phyloP scores from a whole-genome alignment of 2,113 vertebrate species.

The Apteryx mantelli region DNA sequence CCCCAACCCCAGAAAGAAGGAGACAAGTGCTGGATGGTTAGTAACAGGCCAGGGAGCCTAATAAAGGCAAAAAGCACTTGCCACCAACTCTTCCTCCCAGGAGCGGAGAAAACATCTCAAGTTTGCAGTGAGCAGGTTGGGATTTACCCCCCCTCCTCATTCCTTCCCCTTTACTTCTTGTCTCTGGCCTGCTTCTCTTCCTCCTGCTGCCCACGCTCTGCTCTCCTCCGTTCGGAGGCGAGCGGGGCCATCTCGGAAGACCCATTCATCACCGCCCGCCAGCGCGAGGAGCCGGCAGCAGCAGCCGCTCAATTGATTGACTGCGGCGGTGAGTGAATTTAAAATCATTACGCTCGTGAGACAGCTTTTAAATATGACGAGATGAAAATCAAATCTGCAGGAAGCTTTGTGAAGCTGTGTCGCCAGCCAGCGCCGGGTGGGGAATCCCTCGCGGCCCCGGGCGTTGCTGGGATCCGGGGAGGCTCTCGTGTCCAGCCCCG shows the following conservation, averaged over 20 bases:
- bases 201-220: not conserved
- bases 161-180: not conserved
- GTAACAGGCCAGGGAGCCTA: not conserved
- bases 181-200: not conserved
- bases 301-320: conserved; percentile 36
- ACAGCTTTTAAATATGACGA: conserved; percentile 23
- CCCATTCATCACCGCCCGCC: conserved; percentile 45
- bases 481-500: rapidly evolving
- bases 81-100: not conserved
- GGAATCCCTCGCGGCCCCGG: rapidly evolving
- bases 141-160: not conserved
- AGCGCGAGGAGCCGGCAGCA: not conserved
- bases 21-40: not conserved
- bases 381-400: not conserved
- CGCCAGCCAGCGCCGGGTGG: not conserved
- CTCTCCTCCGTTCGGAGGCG: not conserved
- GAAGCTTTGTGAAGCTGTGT: not conserved
- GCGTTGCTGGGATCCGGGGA: not conserved
- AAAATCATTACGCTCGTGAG: conserved; percentile 15
- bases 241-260: conserved; percentile 25
- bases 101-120: not conserved
- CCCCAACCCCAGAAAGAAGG: not conserved
- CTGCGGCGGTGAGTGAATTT: conserved; percentile 20
- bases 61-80: rapidly evolving
- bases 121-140: not conserved